phyloP scores from a whole-genome alignment of 1,140 invertebrate species.

The Drosophila melanica region DNA sequence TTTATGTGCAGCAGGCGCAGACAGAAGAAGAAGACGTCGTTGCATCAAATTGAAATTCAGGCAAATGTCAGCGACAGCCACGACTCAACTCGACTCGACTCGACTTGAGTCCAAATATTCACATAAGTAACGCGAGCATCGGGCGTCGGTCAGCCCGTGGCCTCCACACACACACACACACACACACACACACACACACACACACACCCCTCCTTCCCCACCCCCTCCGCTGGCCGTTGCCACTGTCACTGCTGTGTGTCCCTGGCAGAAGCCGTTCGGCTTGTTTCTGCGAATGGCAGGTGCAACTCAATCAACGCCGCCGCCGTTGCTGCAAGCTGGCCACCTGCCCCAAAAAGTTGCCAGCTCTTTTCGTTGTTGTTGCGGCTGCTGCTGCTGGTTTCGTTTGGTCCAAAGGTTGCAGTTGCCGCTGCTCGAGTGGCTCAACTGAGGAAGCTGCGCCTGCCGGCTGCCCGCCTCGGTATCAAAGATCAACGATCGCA shows the following conservation, averaged over 20 bases:
- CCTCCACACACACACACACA: too few relatives aligned
- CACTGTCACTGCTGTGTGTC: neutral
- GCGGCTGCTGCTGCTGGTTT: too few relatives aligned
- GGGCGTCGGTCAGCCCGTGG: slow-evolving; percentile 1
- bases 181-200: too few relatives aligned
- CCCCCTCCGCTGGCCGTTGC: too few relatives aligned
- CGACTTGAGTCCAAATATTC: slow-evolving; percentile 58
- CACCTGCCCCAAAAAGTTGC: slow-evolving; percentile 63
- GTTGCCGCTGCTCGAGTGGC: slow-evolving; percentile 27
- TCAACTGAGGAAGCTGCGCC: slow-evolving; percentile 66
- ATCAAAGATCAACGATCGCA: slow-evolving; percentile 73
- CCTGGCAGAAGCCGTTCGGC: slow-evolving; percentile 43
- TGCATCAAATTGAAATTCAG: slow-evolving; percentile 76
- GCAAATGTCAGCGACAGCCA: slow-evolving; percentile 72
- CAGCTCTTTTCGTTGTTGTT: slow-evolving; percentile 16
- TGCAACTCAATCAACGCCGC: slow-evolving; percentile 78
- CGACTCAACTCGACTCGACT: slow-evolving; percentile 5
- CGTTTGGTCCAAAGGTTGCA: slow-evolving; percentile 11
- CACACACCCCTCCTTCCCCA: neutral
- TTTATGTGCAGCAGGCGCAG: slow-evolving; percentile 57
- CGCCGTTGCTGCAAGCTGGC: slow-evolving; percentile 2
- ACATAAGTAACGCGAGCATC: slow-evolving; percentile 74
- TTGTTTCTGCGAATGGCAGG: slow-evolving; percentile 83
- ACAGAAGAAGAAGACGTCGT: slow-evolving; percentile 50
- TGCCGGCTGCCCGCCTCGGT: slow-evolving; percentile 40